phyloP scores from a whole-genome alignment of 2,797 vertebrate genomes.

The Manis crassicaudata region DNA sequence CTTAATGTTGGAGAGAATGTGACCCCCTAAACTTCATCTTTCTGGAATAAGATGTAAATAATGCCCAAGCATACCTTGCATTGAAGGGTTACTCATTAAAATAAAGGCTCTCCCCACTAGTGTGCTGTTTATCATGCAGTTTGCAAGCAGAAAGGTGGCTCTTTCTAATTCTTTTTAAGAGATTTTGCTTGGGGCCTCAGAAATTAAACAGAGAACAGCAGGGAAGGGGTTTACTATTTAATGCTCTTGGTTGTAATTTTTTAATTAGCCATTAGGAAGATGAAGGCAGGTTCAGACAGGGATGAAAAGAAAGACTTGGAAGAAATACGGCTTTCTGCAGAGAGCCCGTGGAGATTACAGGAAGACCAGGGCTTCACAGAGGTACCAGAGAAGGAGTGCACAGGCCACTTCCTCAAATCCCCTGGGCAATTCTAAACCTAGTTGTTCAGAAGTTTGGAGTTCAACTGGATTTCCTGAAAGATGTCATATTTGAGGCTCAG shows the following conservation, averaged over 20 bases:
- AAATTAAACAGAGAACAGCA: slow-evolving; percentile 70
- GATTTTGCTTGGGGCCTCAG: slow-evolving; percentile 67
- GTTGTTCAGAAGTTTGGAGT: slow-evolving; percentile 63
- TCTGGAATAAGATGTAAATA: slow-evolving; percentile 42
- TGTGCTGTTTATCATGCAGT: slow-evolving; percentile 20
- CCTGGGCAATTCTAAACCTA: slow-evolving; percentile 69
- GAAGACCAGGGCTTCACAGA: slow-evolving; percentile 50
- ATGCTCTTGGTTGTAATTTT: slow-evolving; percentile 77
- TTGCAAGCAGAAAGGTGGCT: slow-evolving; percentile 44
- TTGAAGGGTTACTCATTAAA: neutral
- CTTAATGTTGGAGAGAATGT: neutral
- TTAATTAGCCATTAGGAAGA: slow-evolving; percentile 79
- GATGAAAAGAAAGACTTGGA: slow-evolving; percentile 65
- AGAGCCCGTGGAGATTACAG: slow-evolving; percentile 53
- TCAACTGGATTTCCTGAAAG: slow-evolving; percentile 78
- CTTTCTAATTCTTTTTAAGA: slow-evolving; percentile 58
- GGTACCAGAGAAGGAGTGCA: neutral
- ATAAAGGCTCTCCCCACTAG: neutral
- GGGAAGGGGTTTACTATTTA: slow-evolving; percentile 73
- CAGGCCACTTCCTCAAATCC: slow-evolving; percentile 58
- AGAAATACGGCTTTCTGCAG: slow-evolving; percentile 71
- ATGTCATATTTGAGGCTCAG: slow-evolving; percentile 47
- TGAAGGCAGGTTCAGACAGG: slow-evolving; percentile 76
- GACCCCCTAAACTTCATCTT: neutral
- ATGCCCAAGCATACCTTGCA: neutral